Evolutionary conservation across 2,113 vertebrate species (phyloP), one percentile per base, ranked within the genome.

Genomic region (Progne subis): DNA sequence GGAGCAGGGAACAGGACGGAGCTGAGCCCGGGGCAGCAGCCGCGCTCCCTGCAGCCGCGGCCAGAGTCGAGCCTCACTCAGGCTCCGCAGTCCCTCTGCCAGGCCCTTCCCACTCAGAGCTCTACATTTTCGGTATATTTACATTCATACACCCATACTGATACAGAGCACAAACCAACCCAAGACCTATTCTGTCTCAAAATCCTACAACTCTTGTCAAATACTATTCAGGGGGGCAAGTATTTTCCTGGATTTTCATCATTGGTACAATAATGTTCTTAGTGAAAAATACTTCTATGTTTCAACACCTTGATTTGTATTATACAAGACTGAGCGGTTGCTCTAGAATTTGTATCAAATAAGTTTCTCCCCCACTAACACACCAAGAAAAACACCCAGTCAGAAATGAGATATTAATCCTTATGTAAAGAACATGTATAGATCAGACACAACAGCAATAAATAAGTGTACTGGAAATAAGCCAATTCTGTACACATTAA

Each of bases 101-200:
- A n/a, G n/a, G n/a, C n/a, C n/a, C n/a, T n/a, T n/a, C n/a, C n/a
- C n/a, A n/a, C n/a, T n/a, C n/a, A n/a, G n/a, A n/a, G n/a, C n/a
- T n/a, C n/a, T n/a, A n/a, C 13, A 18, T 55, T 71, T 77, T 23
- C 1, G 0, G 26, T 8, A 12, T 28, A 28, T 60, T 65, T 79
- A 67, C 25, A 37, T 8, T 32, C 52, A 25, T 2, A 34, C 8
- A 69, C 28, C 32, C 31, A n/a, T 0, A 9, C 2, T 5, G 56
- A 32, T 6, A 24, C 0, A 20, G 46, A 64, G 17, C n/a, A 71
- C 0, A 0, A 63, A n/a, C 28, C 2, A 8, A 61, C 37, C 37
- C 14, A 29, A 32, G 18, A 19, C 12, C 60, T 17, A 18, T 12
- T 17, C 32, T 6, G 20, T 18, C 64, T 61, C 79, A 65, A 67